phyloP scores from a whole-genome alignment of 2,888 invertebrate genomes.

The Anagyrus pseudococci region DNA sequence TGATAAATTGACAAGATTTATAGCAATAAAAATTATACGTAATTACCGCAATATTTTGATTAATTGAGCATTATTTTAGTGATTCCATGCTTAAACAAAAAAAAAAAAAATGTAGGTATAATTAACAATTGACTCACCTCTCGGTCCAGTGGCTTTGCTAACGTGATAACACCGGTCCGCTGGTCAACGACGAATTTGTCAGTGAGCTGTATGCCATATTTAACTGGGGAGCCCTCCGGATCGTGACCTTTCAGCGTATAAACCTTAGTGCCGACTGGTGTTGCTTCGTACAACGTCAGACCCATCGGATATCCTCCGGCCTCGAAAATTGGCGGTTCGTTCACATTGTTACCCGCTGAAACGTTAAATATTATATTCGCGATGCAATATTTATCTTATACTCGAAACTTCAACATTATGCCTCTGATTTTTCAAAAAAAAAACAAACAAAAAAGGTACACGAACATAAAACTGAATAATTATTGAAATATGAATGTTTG shows the following conservation, averaged over 20 bases:
- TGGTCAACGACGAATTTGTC: slow-evolving; percentile 82
- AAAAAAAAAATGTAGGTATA: too few relatives aligned
- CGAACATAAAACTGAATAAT: too few relatives aligned
- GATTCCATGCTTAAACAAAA: too few relatives aligned
- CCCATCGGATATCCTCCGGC: slow-evolving; percentile 56
- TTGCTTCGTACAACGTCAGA: slow-evolving; percentile 75
- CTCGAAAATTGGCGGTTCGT: slow-evolving; percentile 58
- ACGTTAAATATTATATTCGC: neutral
- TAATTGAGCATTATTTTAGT: too few relatives aligned
- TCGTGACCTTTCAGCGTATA: slow-evolving; percentile 80
- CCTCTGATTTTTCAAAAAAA: too few relatives aligned
- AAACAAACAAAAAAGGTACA: too few relatives aligned
- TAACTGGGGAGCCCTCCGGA: slow-evolving; percentile 79
- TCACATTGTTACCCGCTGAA: slow-evolving; percentile 54
- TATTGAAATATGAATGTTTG: too few relatives aligned
- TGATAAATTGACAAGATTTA: too few relatives aligned
- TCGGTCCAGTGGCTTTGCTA: slow-evolving; percentile 81
- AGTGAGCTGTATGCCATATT: slow-evolving; percentile 78
- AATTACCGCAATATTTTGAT: too few relatives aligned
- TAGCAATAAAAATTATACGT: too few relatives aligned
- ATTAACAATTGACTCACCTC: slow-evolving; percentile 68
- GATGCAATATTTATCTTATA: too few relatives aligned
- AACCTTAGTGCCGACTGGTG: slow-evolving; percentile 79
- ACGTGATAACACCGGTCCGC: slow-evolving; percentile 78
- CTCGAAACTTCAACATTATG: too few relatives aligned